Conservation (phyloP, 2,113 vertebrate species). For the Thalassoma bifasciatum region DNA sequence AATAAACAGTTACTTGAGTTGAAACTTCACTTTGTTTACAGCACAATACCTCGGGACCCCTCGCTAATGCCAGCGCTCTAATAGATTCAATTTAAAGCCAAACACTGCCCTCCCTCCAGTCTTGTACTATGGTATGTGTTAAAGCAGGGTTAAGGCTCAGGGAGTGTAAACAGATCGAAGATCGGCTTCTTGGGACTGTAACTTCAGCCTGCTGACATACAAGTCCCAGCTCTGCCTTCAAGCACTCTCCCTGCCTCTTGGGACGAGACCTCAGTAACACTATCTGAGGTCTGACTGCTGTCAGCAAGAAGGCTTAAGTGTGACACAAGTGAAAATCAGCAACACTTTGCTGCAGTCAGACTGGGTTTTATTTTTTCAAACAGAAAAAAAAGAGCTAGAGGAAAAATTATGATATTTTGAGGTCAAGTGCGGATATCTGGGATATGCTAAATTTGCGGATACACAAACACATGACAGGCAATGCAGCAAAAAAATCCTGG, state of each 20-base stretch:
- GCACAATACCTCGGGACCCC: slow-evolving; percentile 2
- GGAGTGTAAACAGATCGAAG: slow-evolving; percentile 62
- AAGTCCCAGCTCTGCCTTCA: slow-evolving; percentile 33
- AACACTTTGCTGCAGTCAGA: background rate
- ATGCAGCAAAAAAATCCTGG: background rate
- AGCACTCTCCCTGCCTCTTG: slow-evolving; percentile 9
- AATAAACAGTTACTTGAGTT: slow-evolving; percentile 6
- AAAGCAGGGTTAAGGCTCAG: slow-evolving; percentile 21
- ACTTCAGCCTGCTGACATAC: slow-evolving; percentile 40
- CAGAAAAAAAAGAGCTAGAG: background rate
- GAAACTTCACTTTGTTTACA: slow-evolving; percentile 9
- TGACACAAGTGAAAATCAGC: background rate
- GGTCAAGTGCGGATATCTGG: background rate
- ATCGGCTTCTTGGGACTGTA: slow-evolving; percentile 44
- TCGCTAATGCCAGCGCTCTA: background rate
- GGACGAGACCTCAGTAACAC: slow-evolving; percentile 33
- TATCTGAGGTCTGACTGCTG: slow-evolving; percentile 18
- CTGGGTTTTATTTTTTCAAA: background rate
- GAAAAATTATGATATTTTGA: background rate
- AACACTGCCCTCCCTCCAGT: slow-evolving; percentile 5
- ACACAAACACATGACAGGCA: background rate
- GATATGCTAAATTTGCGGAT: slow-evolving; percentile 1
- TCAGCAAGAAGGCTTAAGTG: background rate
- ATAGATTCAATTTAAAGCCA: slow-evolving; percentile 5
- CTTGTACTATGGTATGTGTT: slow-evolving; percentile 22